phyloP scores from a whole-genome alignment of 1,140 invertebrate species.

The Zaprionus tsacasi region DNA sequence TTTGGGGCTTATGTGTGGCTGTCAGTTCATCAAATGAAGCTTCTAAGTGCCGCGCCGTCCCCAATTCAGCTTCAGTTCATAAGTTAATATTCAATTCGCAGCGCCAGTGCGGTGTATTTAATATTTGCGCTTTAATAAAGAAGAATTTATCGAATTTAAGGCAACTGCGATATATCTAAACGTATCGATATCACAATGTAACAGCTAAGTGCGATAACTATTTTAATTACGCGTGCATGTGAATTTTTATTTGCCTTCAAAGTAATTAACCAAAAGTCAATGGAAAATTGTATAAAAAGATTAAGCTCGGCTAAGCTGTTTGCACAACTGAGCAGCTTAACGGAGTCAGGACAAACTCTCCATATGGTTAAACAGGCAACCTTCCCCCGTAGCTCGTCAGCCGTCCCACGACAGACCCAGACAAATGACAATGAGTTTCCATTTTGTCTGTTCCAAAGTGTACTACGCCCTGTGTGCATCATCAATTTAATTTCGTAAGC shows the following conservation, averaged over 20 bases:
- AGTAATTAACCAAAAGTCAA: conserved; percentile 79
- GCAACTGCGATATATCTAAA: background rate
- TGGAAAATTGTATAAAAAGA: conserved; percentile 70
- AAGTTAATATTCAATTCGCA: conserved; percentile 44
- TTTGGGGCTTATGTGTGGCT: conserved; percentile 51
- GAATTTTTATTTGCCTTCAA: background rate
- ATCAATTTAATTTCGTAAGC: conserved; percentile 80
- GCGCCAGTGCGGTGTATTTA: conserved; percentile 20
- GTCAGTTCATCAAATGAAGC: conserved; percentile 77
- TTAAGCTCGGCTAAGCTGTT: conserved; percentile 57
- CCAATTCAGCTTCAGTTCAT: conserved; percentile 16
- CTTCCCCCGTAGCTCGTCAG: background rate
- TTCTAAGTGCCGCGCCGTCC: conserved; percentile 28
- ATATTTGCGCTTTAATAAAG: conserved; percentile 26
- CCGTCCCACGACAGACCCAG: conserved; percentile 8
- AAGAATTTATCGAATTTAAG: conserved; percentile 6
- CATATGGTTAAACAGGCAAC: conserved; percentile 48
- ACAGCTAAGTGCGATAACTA: background rate
- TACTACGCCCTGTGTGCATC: conserved; percentile 55
- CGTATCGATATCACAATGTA: conserved; percentile 1
- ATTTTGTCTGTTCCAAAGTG: conserved; percentile 53
- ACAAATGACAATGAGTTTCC: conserved; percentile 61
- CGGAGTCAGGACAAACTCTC: conserved; percentile 32
- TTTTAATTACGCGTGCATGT: background rate
- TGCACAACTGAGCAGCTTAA: conserved; percentile 25